Percentiles rank a stretch among this genome's conserved stretches.
Evolutionary conservation across 2,113 vertebrate genomes (phyloP).

Genomic region (Balaenoptera acutorostrata): DNA sequence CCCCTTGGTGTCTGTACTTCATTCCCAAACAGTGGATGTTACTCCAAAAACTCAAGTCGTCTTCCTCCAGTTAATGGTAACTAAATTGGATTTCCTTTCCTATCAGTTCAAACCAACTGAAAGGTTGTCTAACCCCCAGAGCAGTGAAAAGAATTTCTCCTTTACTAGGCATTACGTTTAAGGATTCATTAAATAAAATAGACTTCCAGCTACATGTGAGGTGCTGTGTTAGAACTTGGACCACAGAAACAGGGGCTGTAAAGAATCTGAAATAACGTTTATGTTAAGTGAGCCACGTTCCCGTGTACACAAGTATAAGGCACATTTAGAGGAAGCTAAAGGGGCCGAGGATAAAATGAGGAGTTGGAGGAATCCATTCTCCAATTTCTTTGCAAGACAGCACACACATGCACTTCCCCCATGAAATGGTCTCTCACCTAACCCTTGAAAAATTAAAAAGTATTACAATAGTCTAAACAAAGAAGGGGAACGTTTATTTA

Average conservation of each 20-base stretch:
- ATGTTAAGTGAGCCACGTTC: accelerated
- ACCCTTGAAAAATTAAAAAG: neutral
- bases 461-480: neutral
- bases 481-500: neutral
- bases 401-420: neutral
- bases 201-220: neutral
- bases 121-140: neutral
- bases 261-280: neutral
- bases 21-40: neutral
- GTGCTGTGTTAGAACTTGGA: neutral
- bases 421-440: neutral
- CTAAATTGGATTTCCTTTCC: neutral
- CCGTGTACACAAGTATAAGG: accelerated
- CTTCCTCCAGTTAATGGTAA: neutral
- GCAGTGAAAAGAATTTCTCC: neutral
- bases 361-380: too few species aligned
- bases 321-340: neutral
- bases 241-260: neutral
- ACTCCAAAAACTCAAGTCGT: neutral
- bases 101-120: neutral
- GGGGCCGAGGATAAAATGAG: accelerated
- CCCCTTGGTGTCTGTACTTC: neutral
- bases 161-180: neutral
- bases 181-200: neutral
- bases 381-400: neutral